Evolutionary conservation across 2,797 vertebrate genomes (phyloP).

Genomic region (Sphaeramia orbicularis): DNA sequence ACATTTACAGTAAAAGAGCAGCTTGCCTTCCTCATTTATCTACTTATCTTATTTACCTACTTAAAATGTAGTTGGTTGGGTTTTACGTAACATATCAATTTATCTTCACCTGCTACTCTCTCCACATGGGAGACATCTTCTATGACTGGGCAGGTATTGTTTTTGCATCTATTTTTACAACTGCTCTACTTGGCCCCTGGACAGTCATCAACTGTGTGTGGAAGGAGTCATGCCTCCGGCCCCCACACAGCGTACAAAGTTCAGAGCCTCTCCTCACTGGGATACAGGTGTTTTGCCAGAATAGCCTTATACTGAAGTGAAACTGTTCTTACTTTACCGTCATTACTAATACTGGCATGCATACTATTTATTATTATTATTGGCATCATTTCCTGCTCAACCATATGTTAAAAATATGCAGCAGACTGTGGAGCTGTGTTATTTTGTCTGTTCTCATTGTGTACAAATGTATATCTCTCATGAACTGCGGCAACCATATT

Average conservation of each 20-base stretch:
- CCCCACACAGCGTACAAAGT: slow-evolving; percentile 72
- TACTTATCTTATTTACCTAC: not conserved
- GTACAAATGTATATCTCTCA: slow-evolving; percentile 11
- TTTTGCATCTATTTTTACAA: slow-evolving; percentile 82
- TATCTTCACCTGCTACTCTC: slow-evolving; percentile 50
- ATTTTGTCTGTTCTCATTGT: not conserved
- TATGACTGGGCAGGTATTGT: slow-evolving; percentile 65
- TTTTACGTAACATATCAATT: slow-evolving; percentile 40
- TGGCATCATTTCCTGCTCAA: slow-evolving; percentile 1
- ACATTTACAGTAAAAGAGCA: not conserved
- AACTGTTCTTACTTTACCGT: slow-evolving; percentile 19
- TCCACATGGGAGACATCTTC: slow-evolving; percentile 37
- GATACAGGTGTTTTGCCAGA: slow-evolving; percentile 76
- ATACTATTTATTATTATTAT: slow-evolving; percentile 2
- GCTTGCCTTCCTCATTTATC: slow-evolving; percentile 7
- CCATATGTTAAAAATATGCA: not conserved
- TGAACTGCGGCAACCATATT: slow-evolving; percentile 23
- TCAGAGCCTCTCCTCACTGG: slow-evolving; percentile 48
- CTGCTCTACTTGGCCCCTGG: slow-evolving; percentile 65
- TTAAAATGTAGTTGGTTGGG: slow-evolving; percentile 21
- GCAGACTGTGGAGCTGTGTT: not conserved
- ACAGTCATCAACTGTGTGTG: slow-evolving; percentile 68
- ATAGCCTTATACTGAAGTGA: slow-evolving; percentile 33
- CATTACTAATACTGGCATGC: not conserved
- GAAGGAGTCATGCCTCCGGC: slow-evolving; percentile 54